Percentiles rank a stretch among this genome's conserved stretches.
Evolutionary conservation across 2,888 invertebrate species (phyloP).

Genomic region (Julus scandinavius): DNA sequence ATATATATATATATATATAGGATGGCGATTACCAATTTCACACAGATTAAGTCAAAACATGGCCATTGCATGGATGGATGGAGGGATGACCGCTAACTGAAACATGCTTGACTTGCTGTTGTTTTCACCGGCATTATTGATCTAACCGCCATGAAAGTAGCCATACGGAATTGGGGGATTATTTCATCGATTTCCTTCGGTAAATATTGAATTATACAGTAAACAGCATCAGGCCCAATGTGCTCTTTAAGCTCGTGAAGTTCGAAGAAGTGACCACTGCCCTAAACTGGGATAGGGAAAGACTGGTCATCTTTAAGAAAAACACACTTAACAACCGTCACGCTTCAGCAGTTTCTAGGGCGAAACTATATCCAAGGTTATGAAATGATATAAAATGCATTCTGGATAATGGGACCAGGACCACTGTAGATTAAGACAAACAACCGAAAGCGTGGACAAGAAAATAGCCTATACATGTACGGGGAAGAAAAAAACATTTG

Average conservation of each 20-base stretch:
- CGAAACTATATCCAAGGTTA: slow-evolving; percentile 24
- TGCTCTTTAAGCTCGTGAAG: slow-evolving; percentile 1
- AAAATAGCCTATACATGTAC: not conserved
- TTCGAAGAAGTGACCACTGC: not conserved
- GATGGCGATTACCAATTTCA: not conserved
- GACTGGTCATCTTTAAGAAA: not conserved
- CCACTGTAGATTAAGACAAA: no score
- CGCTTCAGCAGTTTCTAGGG: not conserved
- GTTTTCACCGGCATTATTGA: slow-evolving; percentile 30
- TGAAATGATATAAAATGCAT: not conserved
- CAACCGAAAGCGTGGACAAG: not conserved
- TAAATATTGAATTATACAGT: slow-evolving; percentile 39
- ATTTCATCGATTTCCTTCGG: slow-evolving; percentile 35
- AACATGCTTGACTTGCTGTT: slow-evolving; percentile 16
- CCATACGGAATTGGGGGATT: slow-evolving; percentile 16
- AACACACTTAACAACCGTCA: not conserved
- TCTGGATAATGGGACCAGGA: no score
- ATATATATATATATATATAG: no score
- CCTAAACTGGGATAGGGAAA: not conserved
- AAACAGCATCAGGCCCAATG: not conserved
- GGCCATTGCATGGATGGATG: not conserved
- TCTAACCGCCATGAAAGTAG: slow-evolving; percentile 28
- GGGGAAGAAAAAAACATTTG: not conserved
- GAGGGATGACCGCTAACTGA: not conserved
- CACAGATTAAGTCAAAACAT: slow-evolving; percentile 18